A percentile compares a stretch with the other conserved stretches of the same genome.
phyloP scores from a whole-genome alignment of 2,797 vertebrate species.

The Neostethus bicornis region DNA sequence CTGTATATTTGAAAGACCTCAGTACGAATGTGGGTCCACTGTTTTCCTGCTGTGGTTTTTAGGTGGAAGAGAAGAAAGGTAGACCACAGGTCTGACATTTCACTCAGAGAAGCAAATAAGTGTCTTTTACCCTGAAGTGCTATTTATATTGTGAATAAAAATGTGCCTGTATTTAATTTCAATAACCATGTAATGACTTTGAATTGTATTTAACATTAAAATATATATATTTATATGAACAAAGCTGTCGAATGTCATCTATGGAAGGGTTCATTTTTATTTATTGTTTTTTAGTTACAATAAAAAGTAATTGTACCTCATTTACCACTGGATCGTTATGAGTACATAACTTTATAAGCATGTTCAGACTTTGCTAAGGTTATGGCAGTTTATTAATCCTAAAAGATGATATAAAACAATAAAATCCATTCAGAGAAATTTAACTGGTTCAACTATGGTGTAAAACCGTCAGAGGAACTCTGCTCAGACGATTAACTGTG shows the following conservation, averaged over 20 bases:
- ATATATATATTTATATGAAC: slow-evolving; percentile 8
- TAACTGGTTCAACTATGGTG: not conserved
- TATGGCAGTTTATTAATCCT: not conserved
- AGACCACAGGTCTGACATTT: too few species aligned
- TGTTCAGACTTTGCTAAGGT: not conserved
- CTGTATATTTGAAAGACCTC: not conserved
- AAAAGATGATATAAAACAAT: slow-evolving; percentile 4
- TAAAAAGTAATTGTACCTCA: too few species aligned
- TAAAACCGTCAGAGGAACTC: slow-evolving; percentile 1
- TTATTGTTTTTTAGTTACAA: not conserved
- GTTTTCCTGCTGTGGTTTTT: not conserved
- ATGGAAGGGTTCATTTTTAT: not conserved
- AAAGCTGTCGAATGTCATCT: not conserved
- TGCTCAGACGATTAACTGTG: slow-evolving; percentile 22
- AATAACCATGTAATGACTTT: not conserved
- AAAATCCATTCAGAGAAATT: not conserved
- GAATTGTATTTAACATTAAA: not conserved
- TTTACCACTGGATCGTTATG: not conserved
- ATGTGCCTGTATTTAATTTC: not conserved
- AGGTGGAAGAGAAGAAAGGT: not conserved
- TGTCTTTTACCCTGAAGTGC: not conserved
- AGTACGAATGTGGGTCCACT: not conserved
- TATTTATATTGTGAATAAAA: slow-evolving; percentile 25
- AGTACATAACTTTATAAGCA: not conserved
- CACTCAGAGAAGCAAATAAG: not conserved